A percentile compares a stretch with the other conserved stretches of the same genome.
phyloP scores from a whole-genome alignment of 2,113 vertebrate species.

The Azemiops feae region DNA sequence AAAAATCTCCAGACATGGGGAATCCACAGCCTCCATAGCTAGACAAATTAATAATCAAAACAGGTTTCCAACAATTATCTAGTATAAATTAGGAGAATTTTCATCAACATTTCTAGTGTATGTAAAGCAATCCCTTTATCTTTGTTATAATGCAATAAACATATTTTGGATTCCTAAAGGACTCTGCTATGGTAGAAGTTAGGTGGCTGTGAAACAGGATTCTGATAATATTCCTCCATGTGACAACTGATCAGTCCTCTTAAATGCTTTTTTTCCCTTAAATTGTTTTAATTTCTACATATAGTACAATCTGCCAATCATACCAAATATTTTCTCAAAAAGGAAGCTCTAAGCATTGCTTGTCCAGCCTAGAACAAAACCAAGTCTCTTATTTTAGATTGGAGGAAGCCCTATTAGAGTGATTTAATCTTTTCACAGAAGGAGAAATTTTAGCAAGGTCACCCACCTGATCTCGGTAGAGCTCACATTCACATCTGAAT shows the following conservation, averaged over 20 bases:
- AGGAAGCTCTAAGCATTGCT: neutral
- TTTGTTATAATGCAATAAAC: neutral
- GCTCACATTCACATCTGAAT: neutral
- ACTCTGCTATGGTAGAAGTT: neutral
- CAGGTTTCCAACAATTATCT: neutral
- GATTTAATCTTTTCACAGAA: neutral
- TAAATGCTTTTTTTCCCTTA: neutral
- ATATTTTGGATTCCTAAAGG: neutral
- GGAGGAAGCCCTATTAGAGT: neutral
- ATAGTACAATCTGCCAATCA: neutral
- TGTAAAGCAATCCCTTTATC: neutral
- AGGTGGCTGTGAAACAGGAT: neutral
- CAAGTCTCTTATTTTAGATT: neutral
- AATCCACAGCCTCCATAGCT: too few relatives aligned
- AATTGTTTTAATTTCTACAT: neutral
- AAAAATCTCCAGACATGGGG: too few relatives aligned
- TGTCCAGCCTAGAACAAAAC: neutral
- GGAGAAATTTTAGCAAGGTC: neutral
- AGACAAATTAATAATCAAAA: too few relatives aligned
- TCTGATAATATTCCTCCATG: neutral
- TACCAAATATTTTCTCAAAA: neutral
- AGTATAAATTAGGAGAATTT: neutral
- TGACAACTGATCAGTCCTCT: neutral
- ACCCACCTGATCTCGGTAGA: neutral
- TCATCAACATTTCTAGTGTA: neutral